Evolutionary conservation across 1,140 invertebrate genomes (phyloP).

Genomic region (Spodoptera frugiperda): DNA sequence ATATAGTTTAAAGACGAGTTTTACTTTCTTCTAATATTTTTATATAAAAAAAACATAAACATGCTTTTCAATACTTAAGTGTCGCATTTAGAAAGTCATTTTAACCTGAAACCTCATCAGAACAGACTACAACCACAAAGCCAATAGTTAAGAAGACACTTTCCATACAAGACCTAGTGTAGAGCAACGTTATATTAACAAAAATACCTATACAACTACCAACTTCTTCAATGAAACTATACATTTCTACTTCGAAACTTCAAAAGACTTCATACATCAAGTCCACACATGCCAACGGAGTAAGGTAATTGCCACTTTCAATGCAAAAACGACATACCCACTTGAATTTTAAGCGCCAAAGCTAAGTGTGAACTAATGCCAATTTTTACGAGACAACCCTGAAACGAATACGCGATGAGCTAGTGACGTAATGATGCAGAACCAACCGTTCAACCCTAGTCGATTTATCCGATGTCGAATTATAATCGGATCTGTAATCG

Average conservation of each 20-base stretch:
- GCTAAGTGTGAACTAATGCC: slow-evolving; percentile 65
- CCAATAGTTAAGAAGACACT: too few species aligned
- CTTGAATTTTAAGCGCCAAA: slow-evolving; percentile 58
- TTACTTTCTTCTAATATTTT: too few species aligned
- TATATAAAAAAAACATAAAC: too few species aligned
- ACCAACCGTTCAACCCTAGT: slow-evolving; percentile 32
- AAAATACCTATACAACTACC: background rate
- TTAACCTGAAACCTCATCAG: too few species aligned
- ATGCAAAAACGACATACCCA: slow-evolving; percentile 58
- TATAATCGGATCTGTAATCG: slow-evolving; percentile 36
- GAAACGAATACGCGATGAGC: slow-evolving; percentile 55
- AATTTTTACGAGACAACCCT: slow-evolving; percentile 60
- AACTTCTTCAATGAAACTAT: background rate
- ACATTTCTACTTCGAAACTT: background rate
- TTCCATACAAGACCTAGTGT: too few species aligned
- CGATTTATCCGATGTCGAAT: slow-evolving; percentile 40
- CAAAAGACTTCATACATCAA: slow-evolving; percentile 51
- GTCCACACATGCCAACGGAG: slow-evolving; percentile 49
- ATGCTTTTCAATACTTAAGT: too few species aligned
- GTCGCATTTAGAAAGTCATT: too few species aligned
- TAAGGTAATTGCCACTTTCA: slow-evolving; percentile 58
- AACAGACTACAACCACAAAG: too few species aligned
- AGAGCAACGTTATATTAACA: too few species aligned
- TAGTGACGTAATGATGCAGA: slow-evolving; percentile 45
- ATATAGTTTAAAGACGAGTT: too few species aligned